Evolutionary conservation across 2,888 invertebrate genomes (phyloP).

Genomic region (Athrips mouffetella): DNA sequence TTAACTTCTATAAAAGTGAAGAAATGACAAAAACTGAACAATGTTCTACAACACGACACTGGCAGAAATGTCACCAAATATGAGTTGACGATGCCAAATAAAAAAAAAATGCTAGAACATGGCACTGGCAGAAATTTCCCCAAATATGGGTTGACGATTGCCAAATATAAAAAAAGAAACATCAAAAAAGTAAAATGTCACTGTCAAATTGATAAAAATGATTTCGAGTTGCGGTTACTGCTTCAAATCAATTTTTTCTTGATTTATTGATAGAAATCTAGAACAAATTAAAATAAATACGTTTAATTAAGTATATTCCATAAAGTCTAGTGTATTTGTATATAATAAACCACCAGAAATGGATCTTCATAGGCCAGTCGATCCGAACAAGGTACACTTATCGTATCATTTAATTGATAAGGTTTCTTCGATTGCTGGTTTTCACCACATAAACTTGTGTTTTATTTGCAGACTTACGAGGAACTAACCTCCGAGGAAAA

Average conservation of each 20-base stretch:
- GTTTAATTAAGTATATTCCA: not conserved
- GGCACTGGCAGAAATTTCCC: too few relatives aligned
- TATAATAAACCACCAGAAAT: conserved; percentile 31
- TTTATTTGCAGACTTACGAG: conserved; percentile 81
- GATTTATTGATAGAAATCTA: not conserved
- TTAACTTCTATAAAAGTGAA: too few relatives aligned
- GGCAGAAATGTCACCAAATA: too few relatives aligned
- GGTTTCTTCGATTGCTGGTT: conserved; percentile 21
- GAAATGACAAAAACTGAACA: too few relatives aligned
- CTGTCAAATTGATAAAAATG: conserved; percentile 24
- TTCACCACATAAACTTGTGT: conserved; percentile 21
- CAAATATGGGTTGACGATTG: too few relatives aligned
- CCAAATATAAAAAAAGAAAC: conserved; percentile 6
- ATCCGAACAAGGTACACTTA: conserved; percentile 63
- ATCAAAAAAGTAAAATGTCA: conserved; percentile 19
- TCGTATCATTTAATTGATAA: conserved; percentile 18
- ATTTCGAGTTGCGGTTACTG: conserved; percentile 24
- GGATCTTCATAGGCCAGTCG: conserved; percentile 72
- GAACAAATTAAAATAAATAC: not conserved
- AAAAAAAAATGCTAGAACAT: too few relatives aligned
- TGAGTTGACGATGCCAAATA: too few relatives aligned
- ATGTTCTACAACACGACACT: too few relatives aligned
- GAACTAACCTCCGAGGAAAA: conserved; percentile 87
- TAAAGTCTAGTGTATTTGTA: not conserved
- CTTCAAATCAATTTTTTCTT: not conserved